Conservation (phyloP, 30 jellyfish, hydroid and myxozoan species). For the Aurelia aurita region DNA sequence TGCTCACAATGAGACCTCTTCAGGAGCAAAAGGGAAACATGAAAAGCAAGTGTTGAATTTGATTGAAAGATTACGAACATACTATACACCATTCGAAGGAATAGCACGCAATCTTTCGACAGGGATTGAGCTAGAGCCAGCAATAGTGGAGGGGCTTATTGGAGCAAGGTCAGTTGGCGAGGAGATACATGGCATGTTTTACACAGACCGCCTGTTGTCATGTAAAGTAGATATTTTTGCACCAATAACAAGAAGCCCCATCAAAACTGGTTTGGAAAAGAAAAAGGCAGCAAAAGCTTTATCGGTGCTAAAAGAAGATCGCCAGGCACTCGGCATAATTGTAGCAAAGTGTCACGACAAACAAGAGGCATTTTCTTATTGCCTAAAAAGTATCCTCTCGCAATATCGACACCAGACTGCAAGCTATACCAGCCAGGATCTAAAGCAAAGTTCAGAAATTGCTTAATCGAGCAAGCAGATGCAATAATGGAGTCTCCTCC, state of each 20-base stretch:
- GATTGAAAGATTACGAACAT: constrained; percentile 49
- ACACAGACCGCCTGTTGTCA: too few relatives aligned
- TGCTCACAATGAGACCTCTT: constrained; percentile 44
- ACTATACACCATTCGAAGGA: constrained; percentile 56
- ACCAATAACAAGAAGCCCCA: constrained; percentile 54
- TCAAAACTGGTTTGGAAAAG: constrained; percentile 34
- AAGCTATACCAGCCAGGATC: constrained; percentile 63
- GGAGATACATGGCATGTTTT: constrained; percentile 61
- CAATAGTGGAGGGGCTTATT: constrained; percentile 55
- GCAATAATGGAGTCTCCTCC: constrained; percentile 53
- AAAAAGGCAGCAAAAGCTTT: constrained; percentile 46
- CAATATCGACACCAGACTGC: constrained; percentile 66
- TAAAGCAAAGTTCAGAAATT: constrained; percentile 40
- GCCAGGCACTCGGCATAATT: constrained; percentile 62
- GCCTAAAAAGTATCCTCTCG: constrained; percentile 64
- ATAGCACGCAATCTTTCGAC: constrained; percentile 60
- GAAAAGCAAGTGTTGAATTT: constrained; percentile 51
- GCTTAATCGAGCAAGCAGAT: constrained; percentile 49
- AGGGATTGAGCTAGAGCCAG: constrained; percentile 61
- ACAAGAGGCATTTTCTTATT: constrained; percentile 66
- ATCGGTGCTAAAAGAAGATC: constrained; percentile 58
- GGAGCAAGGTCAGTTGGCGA: constrained; percentile 74
- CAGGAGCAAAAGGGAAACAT: constrained; percentile 50
- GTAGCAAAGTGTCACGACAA: constrained; percentile 69
- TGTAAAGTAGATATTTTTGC: constrained; percentile 49